Base-by-base conservation (phyloP, 2,888 invertebrate species). In the Eulithis prunata region DNA sequence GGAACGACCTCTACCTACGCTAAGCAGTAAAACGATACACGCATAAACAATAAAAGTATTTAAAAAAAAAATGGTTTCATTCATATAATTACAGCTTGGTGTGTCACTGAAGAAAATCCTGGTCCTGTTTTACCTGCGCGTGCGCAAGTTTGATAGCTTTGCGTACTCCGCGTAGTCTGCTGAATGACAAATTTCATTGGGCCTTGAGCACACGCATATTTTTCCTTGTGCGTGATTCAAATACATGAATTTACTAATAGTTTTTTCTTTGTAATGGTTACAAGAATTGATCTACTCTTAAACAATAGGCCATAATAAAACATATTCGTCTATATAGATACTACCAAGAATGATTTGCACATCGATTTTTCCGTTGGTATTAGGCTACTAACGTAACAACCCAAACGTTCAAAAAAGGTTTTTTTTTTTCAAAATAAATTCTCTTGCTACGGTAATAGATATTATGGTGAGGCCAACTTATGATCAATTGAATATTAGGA, bases 121-220 rank as follows among this genome's bases (percentile, higher is more conserved):
- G 74, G 70, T 74, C 74, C 81, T 82, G 83, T 81, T 84, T 80
- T 80, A 81, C 77, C 80, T 85, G 86, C 88, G 86, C 82, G 68
- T 76, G 77, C 83, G 86, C 81, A 79, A 66, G 63, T 62, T 66
- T 73, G 69, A 62, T 70, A 12, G 41, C 43, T 47, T 74, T 73
- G 70, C 77, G 76, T 76, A 46, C 52, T 21, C 41, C 43, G 79
- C 77, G 79, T 72, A 77, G 81, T 75, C 82, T 79, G 74, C 72
- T 86, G 91, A 91, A 91, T 91, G 89, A 89, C 86, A 91, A 92
- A 91, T 90, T 92, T 92, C 91, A 88, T 90, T 78, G 74, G 84
- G 75, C 91, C 92, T 92, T 92, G 91, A 86, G 75, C 75, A 80
- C 79, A 85, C 86, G 87, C 55, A 58, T 63, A 64, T 64, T 92